Evolutionary conservation across 2,888 invertebrate species (phyloP).

Genomic region (Zaprionus bogoriensis): DNA sequence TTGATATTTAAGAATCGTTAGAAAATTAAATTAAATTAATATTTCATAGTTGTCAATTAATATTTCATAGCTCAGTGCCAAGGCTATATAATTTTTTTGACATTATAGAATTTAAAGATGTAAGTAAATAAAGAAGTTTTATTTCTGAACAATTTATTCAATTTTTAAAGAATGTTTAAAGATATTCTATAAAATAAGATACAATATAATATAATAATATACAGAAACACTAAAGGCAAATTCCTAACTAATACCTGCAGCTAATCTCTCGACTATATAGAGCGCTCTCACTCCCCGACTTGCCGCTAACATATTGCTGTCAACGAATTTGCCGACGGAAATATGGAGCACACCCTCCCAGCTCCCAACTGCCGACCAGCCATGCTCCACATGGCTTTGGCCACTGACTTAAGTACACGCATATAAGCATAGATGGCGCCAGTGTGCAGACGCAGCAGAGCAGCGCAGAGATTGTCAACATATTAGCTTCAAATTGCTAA

Average conservation of each 20-base stretch:
- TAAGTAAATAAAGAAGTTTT: no score
- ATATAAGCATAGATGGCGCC: constrained; percentile 70
- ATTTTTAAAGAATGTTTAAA: background rate
- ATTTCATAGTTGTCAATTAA: no score
- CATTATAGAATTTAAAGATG: no score
- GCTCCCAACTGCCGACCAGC: background rate
- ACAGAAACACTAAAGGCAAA: background rate
- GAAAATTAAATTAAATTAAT: no score
- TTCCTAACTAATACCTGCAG: background rate
- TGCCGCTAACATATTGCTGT: background rate
- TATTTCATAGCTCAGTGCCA: no score
- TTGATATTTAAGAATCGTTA: no score
- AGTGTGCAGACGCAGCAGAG: constrained; percentile 35
- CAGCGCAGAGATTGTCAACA: constrained; percentile 73
- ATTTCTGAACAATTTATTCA: no score
- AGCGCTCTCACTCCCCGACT: background rate
- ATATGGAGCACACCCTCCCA: background rate
- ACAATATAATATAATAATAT: background rate
- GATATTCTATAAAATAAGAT: no score
- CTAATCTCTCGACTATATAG: background rate
- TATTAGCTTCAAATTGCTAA: constrained; percentile 77
- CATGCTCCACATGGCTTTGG: constrained; percentile 46
- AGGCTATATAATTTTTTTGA: no score
- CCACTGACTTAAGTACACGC: constrained; percentile 70
- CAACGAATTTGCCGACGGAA: background rate